Percentiles rank a stretch among this genome's conserved stretches.
phyloP scores from a whole-genome alignment of 2,888 invertebrate genomes.

The Nemoura dubitans region DNA sequence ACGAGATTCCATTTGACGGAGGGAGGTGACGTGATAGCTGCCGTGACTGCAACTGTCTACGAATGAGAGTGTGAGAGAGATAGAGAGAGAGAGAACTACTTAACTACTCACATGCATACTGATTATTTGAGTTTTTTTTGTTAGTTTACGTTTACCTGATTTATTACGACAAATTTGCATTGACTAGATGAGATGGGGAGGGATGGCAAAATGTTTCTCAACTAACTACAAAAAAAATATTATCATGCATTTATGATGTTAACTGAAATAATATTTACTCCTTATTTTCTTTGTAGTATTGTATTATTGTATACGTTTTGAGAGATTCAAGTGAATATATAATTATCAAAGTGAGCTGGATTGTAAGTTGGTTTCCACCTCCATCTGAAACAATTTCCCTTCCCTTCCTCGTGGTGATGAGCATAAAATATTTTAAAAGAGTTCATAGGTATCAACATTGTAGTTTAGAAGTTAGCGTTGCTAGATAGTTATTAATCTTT shows the following conservation, averaged over 20 bases:
- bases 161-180: constrained; percentile 46
- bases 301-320: constrained; percentile 51
- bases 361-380: not conserved
- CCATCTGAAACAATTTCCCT: not conserved
- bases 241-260: constrained; percentile 51
- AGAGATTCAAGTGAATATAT: constrained; percentile 48
- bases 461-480: too few species aligned
- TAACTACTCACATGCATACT: constrained; percentile 34
- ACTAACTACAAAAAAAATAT: constrained; percentile 47
- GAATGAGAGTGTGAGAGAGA: not conserved
- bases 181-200: constrained; percentile 47
- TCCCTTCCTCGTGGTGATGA: too few species aligned
- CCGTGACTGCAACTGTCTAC: constrained; percentile 50
- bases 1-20: constrained; percentile 35
- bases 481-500: too few species aligned
- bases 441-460: too few species aligned
- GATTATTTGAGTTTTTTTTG: constrained; percentile 23
- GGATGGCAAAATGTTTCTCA: constrained; percentile 48
- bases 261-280: constrained; percentile 45
- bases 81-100: constrained; percentile 14
- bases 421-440: too few species aligned
- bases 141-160: constrained; percentile 28
- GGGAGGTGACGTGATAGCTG: constrained; percentile 38
- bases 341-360: constrained; percentile 43
- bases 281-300: constrained; percentile 51